A percentile compares a stretch with the other conserved stretches of the same genome.
Conservation (phyloP, 1,140 invertebrate species). For the Xylocopa sonorina region DNA sequence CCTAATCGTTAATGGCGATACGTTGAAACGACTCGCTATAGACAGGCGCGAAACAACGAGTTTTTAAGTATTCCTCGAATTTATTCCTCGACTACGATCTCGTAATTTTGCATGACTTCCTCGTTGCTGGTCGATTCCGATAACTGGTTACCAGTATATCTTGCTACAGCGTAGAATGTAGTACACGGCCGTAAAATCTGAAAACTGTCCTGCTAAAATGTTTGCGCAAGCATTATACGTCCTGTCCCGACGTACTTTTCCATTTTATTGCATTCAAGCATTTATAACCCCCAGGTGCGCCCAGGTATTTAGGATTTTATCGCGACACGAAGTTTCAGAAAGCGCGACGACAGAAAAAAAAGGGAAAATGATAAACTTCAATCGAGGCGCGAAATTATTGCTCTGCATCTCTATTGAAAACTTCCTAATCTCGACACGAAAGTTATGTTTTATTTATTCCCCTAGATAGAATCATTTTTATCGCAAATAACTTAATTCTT, state of each 20-base stretch:
- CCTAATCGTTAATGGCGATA: neutral
- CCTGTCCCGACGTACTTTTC: neutral
- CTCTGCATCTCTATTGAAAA: neutral
- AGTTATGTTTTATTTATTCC: neutral
- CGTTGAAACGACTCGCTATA: neutral
- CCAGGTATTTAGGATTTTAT: constrained; percentile 10
- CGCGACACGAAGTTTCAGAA: neutral
- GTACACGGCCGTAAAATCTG: constrained; percentile 41
- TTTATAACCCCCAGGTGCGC: neutral
- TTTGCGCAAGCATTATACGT: constrained; percentile 41
- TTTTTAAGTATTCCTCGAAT: constrained; percentile 16
- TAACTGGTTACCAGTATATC: constrained; percentile 50
- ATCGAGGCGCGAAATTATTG: neutral
- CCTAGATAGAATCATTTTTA: neutral
- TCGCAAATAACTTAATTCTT: neutral
- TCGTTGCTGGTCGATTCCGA: constrained; percentile 44
- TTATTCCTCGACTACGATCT: neutral
- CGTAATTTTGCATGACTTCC: constrained; percentile 37
- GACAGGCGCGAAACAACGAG: neutral
- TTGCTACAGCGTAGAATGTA: constrained; percentile 15
- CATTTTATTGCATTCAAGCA: constrained; percentile 27
- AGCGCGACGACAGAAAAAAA: neutral
- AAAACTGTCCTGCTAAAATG: constrained; percentile 50
- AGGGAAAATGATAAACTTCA: neutral
- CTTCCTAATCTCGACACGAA: neutral